phyloP scores from a whole-genome alignment of 2,797 vertebrate species.

The Galagoides demidoff region DNA sequence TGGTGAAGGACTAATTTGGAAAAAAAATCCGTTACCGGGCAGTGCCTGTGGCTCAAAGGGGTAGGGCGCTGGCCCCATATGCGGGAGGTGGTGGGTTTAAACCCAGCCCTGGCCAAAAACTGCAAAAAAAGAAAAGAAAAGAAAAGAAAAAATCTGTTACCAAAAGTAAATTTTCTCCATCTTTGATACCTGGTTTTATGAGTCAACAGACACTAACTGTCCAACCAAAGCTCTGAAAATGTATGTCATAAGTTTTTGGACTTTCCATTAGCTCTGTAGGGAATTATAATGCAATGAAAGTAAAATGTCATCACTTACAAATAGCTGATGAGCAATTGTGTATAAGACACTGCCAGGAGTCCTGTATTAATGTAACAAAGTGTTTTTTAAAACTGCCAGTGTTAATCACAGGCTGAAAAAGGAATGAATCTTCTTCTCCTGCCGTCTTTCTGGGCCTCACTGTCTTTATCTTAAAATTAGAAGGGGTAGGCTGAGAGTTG shows the following conservation, averaged over 20 bases:
- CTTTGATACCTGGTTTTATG: neutral
- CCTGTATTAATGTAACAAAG: slow-evolving; percentile 3
- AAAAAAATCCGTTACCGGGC: neutral
- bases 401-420: slow-evolving; percentile 15
- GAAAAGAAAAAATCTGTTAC: neutral
- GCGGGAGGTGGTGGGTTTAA: too few relatives aligned
- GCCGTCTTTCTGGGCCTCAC: neutral
- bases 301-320: neutral
- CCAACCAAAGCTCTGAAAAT: slow-evolving; percentile 39
- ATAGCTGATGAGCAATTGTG: neutral
- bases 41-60: too few relatives aligned
- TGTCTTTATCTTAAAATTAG: neutral
- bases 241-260: neutral
- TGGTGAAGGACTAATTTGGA: neutral
- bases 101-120: too few relatives aligned
- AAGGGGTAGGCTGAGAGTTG: neutral
- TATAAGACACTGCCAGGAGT: neutral
- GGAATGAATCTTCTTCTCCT: neutral
- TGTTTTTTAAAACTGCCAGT: neutral
- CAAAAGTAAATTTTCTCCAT: neutral
- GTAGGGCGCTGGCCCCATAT: too few relatives aligned
- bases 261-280: neutral
- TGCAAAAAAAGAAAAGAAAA: too few relatives aligned
- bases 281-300: slow-evolving; percentile 26
- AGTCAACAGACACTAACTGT: neutral